phyloP scores from a whole-genome alignment of 2,113 vertebrate genomes.

The Ailuropoda melanoleuca region DNA sequence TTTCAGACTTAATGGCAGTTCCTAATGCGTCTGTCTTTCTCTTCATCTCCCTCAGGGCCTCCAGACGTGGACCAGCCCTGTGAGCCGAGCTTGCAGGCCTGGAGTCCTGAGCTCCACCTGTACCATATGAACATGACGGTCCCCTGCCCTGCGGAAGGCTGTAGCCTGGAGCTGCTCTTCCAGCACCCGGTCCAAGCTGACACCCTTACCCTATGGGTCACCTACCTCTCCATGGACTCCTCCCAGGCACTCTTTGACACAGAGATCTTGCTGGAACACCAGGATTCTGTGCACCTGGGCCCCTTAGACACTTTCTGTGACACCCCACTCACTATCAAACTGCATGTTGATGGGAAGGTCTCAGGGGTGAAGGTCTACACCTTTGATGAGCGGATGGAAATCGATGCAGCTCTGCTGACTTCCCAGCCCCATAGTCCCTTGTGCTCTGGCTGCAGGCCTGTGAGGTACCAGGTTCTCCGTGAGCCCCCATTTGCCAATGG shows the following conservation, averaged over 20 bases:
- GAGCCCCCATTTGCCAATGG: constrained; percentile 87
- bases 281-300: constrained; percentile 89
- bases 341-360: constrained; percentile 88
- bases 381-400: constrained; percentile 95
- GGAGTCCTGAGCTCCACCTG: constrained; percentile 96
- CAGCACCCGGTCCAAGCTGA: constrained; percentile 88
- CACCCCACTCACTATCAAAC: constrained; percentile 91
- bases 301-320: constrained; percentile 93
- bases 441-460: constrained; percentile 89
- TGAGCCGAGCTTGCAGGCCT: constrained; percentile 95
- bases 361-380: constrained; percentile 91
- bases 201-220: constrained; percentile 93
- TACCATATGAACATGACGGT: constrained; percentile 95
- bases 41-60: constrained; percentile 84
- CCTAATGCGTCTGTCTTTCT: background rate
- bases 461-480: constrained; percentile 89
- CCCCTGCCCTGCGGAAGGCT: constrained; percentile 92
- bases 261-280: constrained; percentile 89
- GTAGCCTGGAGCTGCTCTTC: constrained; percentile 93
- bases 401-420: constrained; percentile 93
- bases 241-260: constrained; percentile 88
- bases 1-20: background rate
- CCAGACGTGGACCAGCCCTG: constrained; percentile 97
- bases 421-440: constrained; percentile 88
- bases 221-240: constrained; percentile 89